These are phyloP conservation scores for Drosophila falleni DNA, from an alignment of 2,888 invertebrate species.

Conservation along the genomic window DNA sequence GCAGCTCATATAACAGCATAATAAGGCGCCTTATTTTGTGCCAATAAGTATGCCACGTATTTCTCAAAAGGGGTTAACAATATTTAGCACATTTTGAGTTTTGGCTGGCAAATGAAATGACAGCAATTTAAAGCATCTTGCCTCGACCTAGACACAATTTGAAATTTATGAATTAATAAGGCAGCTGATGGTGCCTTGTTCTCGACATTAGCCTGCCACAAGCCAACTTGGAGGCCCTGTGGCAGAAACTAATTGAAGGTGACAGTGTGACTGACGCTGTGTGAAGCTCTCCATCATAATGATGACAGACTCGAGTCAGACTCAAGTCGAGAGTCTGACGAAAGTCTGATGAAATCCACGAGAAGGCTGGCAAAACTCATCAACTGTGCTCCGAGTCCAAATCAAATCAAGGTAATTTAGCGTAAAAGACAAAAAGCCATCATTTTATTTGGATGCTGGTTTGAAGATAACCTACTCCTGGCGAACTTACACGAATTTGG, in stretches of 20 bases:
- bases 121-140: conserved; percentile 61
- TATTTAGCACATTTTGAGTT: conserved; percentile 10
- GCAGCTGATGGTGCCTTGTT: conserved; percentile 57
- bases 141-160: conserved; percentile 45
- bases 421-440: conserved; percentile 80
- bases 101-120: conserved; percentile 48
- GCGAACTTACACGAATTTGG: conserved; percentile 13
- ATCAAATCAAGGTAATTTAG: conserved; percentile 81
- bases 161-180: conserved; percentile 74
- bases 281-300: conserved; percentile 30
- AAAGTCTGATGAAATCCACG: conserved; percentile 11
- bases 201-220: conserved; percentile 54
- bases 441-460: conserved; percentile 63
- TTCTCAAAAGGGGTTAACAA: conserved; percentile 46
- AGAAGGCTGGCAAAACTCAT: conserved; percentile 45
- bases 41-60: conserved; percentile 30
- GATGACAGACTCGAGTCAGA: conserved; percentile 36
- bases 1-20: conserved; percentile 27
- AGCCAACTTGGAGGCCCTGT: conserved; percentile 27
- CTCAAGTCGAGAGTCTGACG: neutral
- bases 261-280: conserved; percentile 58
- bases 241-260: conserved; percentile 73
- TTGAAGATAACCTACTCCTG: conserved; percentile 37
- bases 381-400: conserved; percentile 50
- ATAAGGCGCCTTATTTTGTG: conserved; percentile 26